Conservation (phyloP, 1,140 invertebrate species). For the Drosophila ohnishii region DNA sequence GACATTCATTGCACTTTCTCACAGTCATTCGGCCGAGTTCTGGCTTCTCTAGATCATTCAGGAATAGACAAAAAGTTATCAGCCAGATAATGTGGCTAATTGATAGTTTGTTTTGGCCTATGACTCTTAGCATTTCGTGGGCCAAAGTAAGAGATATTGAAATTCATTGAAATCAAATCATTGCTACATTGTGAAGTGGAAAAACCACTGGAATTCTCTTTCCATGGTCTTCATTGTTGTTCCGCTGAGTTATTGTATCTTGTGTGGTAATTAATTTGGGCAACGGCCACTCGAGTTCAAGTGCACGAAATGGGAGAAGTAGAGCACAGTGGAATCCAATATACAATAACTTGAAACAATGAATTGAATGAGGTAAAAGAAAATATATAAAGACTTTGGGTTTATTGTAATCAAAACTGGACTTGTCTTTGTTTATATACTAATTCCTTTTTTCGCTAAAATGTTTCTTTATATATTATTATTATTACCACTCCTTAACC, state of each 20-base stretch:
- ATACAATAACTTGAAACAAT: background rate
- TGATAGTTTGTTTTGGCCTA: constrained; percentile 24
- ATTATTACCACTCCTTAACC: background rate
- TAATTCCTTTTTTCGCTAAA: too few species aligned
- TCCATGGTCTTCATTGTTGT: constrained; percentile 24
- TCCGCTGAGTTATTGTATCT: constrained; percentile 16
- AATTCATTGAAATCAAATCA: constrained; percentile 33
- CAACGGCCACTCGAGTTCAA: constrained; percentile 53
- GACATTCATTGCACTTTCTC: constrained; percentile 59
- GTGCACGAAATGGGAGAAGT: constrained; percentile 50
- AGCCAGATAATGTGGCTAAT: constrained; percentile 21
- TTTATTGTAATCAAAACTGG: background rate
- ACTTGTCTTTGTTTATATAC: too few species aligned
- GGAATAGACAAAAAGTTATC: constrained; percentile 2
- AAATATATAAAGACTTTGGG: too few species aligned
- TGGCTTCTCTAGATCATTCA: constrained; percentile 25
- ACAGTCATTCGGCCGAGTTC: constrained; percentile 22
- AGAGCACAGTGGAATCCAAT: constrained; percentile 18
- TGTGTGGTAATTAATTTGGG: constrained; percentile 39
- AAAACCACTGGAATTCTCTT: constrained; percentile 31
- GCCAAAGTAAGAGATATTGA: constrained; percentile 10
- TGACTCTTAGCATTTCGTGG: constrained; percentile 6
- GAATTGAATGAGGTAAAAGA: background rate
- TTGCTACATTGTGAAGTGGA: constrained; percentile 21
- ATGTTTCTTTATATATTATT: background rate